Evolutionary conservation across 2,113 vertebrate species (phyloP).

Genomic region (Bubo bubo): DNA sequence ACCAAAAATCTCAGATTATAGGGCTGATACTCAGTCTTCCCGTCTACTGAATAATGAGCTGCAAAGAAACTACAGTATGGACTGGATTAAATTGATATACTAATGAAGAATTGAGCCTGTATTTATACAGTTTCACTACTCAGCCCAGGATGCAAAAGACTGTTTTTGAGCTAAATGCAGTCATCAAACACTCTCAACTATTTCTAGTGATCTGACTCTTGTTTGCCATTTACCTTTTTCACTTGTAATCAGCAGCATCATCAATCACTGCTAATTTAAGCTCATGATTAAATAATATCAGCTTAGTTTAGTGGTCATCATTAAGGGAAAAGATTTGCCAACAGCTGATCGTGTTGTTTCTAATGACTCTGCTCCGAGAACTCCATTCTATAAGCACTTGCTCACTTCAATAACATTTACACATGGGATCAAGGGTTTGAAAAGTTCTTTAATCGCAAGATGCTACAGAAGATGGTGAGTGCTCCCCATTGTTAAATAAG

Average conservation of each 20-base stretch:
- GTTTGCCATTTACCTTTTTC: not conserved
- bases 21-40: not conserved
- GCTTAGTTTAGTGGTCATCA: not conserved
- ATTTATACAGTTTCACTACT: not conserved
- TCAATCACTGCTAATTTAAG: constrained; percentile 1
- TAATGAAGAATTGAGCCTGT: not conserved
- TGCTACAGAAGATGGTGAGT: not conserved
- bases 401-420: not conserved
- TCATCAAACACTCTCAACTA: not conserved
- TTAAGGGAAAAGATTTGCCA: constrained; percentile 6
- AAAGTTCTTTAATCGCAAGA: not conserved
- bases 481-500: not conserved
- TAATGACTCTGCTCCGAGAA: not conserved
- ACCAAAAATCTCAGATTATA: not conserved
- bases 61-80: not conserved
- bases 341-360: not conserved
- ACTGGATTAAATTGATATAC: not conserved
- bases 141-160: not conserved
- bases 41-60: not conserved
- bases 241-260: not conserved
- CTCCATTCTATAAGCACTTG: not conserved
- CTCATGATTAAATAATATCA: constrained; percentile 26
- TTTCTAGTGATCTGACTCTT: not conserved
- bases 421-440: not conserved
- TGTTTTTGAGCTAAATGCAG: not conserved